Evolutionary conservation across 2,797 vertebrate species (phyloP).

Genomic region (Rhinella marina): DNA sequence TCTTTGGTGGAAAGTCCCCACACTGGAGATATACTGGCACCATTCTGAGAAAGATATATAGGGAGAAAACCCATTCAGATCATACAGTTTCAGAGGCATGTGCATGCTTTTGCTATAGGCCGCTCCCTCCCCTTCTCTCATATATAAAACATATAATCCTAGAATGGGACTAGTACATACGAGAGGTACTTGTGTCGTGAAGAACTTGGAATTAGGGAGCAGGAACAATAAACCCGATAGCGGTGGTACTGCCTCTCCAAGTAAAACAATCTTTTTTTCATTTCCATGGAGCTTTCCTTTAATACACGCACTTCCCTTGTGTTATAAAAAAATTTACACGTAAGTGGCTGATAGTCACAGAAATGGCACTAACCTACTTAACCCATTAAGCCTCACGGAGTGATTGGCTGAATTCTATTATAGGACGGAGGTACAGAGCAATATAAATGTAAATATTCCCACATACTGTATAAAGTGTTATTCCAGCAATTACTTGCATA

Average conservation of each 20-base stretch:
- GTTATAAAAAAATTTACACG: neutral
- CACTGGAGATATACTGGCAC: too few species aligned
- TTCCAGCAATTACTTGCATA: constrained; percentile 47
- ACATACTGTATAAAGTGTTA: constrained; percentile 38
- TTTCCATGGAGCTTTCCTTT: neutral
- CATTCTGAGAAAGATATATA: too few species aligned
- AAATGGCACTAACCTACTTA: constrained; percentile 3
- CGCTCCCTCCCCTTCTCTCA: neutral
- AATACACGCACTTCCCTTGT: neutral
- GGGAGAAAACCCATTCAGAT: too few species aligned
- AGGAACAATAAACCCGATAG: neutral
- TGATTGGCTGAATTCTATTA: constrained; percentile 6
- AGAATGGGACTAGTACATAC: neutral
- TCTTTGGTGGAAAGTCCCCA: too few species aligned
- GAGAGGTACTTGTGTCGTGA: neutral
- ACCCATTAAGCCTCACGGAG: neutral
- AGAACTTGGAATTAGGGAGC: neutral
- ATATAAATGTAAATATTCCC: constrained; percentile 39
- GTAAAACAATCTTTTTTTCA: neutral
- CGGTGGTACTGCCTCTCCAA: too few species aligned
- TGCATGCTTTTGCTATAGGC: neutral
- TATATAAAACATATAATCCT: neutral
- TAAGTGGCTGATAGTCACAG: neutral
- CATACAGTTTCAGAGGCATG: too few species aligned
- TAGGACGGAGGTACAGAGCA: neutral